Conservation (phyloP, 2,888 invertebrate species). For the Entomobrya multifasciata region DNA sequence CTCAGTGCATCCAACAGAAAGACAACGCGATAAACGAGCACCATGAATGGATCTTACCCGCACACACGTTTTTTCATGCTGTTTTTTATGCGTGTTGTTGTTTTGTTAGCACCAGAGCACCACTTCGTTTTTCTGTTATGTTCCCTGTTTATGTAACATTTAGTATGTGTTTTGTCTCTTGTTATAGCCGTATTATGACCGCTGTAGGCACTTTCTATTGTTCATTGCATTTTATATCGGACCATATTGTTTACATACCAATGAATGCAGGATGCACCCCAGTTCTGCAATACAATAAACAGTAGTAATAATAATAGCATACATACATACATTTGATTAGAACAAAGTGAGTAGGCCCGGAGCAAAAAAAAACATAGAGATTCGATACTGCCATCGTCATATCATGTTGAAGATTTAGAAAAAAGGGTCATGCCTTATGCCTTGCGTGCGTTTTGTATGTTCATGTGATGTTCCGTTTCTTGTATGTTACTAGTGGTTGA, state of each 20-base stretch:
- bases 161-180: slow-evolving; percentile 46
- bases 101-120: slow-evolving; percentile 50
- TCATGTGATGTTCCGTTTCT: too few species aligned
- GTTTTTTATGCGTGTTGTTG: slow-evolving; percentile 32
- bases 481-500: neutral
- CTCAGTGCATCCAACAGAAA: neutral
- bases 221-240: slow-evolving; percentile 29
- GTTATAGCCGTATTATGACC: slow-evolving; percentile 62
- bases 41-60: slow-evolving; percentile 21
- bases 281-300: slow-evolving; percentile 30
- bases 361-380: neutral
- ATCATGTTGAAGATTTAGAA: slow-evolving; percentile 11
- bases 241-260: neutral
- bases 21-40: slow-evolving; percentile 46
- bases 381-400: slow-evolving; percentile 51
- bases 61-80: neutral
- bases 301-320: slow-evolving; percentile 17
- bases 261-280: slow-evolving; percentile 28
- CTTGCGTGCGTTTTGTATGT: neutral
- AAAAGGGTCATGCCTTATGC: neutral
- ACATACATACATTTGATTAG: slow-evolving; percentile 18
- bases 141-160: slow-evolving; percentile 41
- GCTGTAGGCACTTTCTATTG: slow-evolving; percentile 63
- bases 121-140: slow-evolving; percentile 50
- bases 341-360: neutral